phyloP scores from a whole-genome alignment of 2,113 vertebrate genomes.

The Phalacrocorax aristotelis region DNA sequence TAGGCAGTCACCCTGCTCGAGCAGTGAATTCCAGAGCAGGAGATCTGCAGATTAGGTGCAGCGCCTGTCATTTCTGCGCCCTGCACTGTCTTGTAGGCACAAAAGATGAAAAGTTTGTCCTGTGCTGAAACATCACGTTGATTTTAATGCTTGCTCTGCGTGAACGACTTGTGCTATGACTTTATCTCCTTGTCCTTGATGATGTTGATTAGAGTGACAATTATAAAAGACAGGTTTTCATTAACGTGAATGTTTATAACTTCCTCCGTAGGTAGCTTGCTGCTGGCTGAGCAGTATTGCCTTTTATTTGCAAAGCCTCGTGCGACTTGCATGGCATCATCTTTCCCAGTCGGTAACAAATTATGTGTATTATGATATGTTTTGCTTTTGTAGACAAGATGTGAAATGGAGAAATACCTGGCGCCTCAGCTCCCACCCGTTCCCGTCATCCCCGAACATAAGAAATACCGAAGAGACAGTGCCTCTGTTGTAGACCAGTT shows the following conservation, averaged over 20 bases:
- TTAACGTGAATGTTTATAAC: neutral
- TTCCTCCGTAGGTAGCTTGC: neutral
- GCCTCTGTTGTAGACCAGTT: slow-evolving; percentile 87
- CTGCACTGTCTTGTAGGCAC: neutral
- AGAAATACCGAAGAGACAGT: slow-evolving; percentile 86
- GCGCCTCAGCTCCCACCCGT: slow-evolving; percentile 78
- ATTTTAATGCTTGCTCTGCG: neutral
- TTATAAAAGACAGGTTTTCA: slow-evolving; percentile 26
- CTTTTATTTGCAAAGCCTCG: neutral
- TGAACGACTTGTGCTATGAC: neutral
- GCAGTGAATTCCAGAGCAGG: slow-evolving; percentile 48
- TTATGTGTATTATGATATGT: slow-evolving; percentile 17
- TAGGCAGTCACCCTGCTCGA: neutral
- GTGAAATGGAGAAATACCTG: slow-evolving; percentile 94
- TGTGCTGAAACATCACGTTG: neutral
- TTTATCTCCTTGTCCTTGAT: slow-evolving; percentile 13
- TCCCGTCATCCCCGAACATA: slow-evolving; percentile 76
- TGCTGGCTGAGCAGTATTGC: neutral
- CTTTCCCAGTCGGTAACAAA: neutral
- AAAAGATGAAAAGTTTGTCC: slow-evolving; percentile 26
- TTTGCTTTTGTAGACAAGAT: slow-evolving; percentile 82
- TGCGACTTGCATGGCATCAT: neutral
- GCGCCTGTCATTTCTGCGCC: neutral
- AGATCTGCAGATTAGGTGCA: slow-evolving; percentile 44
- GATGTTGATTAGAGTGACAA: neutral